Evolutionary conservation across 2,113 vertebrate species (phyloP).

Genomic region (Damaliscus lunatus): DNA sequence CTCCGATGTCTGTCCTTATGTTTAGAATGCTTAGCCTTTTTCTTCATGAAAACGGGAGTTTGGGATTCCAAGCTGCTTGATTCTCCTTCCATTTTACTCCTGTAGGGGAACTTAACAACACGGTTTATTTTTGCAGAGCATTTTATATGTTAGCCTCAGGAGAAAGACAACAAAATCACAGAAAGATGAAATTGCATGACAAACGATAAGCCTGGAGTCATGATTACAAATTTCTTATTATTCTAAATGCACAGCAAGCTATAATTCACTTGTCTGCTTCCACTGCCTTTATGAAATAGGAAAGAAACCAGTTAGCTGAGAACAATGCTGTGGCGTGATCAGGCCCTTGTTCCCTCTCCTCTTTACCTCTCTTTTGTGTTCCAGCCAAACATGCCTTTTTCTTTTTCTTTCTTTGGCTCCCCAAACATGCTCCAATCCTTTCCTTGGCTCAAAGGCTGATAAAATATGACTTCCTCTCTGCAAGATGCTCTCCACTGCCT

Average conservation of each 20-base stretch:
- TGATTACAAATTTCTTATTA: not conserved
- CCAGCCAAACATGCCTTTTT: not conserved
- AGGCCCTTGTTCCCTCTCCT: not conserved
- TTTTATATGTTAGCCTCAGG: not conserved
- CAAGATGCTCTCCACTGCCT: not conserved
- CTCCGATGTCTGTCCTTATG: rapidly evolving
- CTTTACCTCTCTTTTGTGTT: not conserved
- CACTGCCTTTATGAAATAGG: rapidly evolving
- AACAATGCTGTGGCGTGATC: not conserved
- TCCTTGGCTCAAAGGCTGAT: not conserved
- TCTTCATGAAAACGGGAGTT: conserved; percentile 37
- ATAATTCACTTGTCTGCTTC: too few species aligned
- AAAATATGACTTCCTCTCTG: not conserved
- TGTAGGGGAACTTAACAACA: not conserved
- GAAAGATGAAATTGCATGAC: not conserved
- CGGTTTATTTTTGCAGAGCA: conserved; percentile 15
- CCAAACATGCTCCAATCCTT: not conserved
- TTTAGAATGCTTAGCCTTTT: conserved; percentile 33
- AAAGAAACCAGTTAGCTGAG: rapidly evolving
- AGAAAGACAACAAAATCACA: not conserved
- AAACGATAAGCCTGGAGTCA: not conserved
- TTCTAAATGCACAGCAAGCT: not conserved
- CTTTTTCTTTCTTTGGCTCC: not conserved
- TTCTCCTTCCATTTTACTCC: conserved; percentile 57
- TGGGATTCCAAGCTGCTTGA: not conserved